phyloP scores from a whole-genome alignment of 2,888 invertebrate genomes.

The Microdon myrmicae region DNA sequence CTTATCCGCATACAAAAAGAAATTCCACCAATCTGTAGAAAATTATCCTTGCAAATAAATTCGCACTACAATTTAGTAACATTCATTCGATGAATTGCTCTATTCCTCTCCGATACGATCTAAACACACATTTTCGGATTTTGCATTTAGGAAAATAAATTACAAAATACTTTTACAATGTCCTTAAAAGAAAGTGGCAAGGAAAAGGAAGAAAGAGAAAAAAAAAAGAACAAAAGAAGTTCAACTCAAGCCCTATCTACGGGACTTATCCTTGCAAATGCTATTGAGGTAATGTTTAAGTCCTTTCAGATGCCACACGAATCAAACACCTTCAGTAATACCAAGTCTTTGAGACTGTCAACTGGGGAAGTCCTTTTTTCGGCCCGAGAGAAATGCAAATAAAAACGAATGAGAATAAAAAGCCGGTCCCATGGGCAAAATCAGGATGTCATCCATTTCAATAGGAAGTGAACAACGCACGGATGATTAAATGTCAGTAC shows the following conservation, averaged over 20 bases:
- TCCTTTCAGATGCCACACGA: slow-evolving; percentile 18
- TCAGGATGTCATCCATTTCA: slow-evolving; percentile 36
- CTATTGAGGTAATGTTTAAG: slow-evolving; percentile 6
- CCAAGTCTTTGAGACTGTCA: slow-evolving; percentile 24
- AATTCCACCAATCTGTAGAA: slow-evolving; percentile 27
- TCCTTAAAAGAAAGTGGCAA: slow-evolving; percentile 13
- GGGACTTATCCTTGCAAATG: slow-evolving; percentile 14
- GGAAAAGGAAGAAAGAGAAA: no score
- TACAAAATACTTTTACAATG: slow-evolving; percentile 25
- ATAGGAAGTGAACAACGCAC: slow-evolving; percentile 35
- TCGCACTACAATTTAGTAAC: slow-evolving; percentile 14
- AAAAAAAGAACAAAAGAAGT: no score
- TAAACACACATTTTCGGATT: slow-evolving; percentile 23
- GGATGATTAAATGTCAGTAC: slow-evolving; percentile 51
- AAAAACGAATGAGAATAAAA: slow-evolving; percentile 6
- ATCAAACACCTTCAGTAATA: slow-evolving; percentile 37
- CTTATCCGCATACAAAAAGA: slow-evolving; percentile 14
- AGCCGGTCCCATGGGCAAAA: slow-evolving; percentile 44
- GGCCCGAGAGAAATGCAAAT: slow-evolving; percentile 29
- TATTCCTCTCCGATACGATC: slow-evolving; percentile 11
- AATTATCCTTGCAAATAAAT: slow-evolving; percentile 37
- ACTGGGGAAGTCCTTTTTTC: slow-evolving; percentile 39
- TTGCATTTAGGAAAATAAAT: slow-evolving; percentile 2
- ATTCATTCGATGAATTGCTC: slow-evolving; percentile 30
- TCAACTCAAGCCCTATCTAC: no score